phyloP scores from a whole-genome alignment of 2,888 invertebrate genomes.

The Euproctis similis region DNA sequence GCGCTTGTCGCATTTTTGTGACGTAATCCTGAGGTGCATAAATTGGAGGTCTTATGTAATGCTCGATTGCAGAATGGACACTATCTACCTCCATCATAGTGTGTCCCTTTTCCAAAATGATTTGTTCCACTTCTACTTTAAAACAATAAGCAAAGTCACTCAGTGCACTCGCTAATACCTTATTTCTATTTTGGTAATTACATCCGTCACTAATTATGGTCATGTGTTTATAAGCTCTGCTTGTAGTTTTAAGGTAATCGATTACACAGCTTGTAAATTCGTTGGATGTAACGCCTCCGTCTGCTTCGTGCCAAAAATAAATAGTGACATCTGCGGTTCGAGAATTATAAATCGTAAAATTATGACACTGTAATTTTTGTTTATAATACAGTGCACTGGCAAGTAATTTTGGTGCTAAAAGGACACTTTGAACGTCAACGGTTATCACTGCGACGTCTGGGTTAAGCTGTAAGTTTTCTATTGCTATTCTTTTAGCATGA shows the following conservation, averaged over 20 bases:
- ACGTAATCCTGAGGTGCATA: conserved; percentile 4
- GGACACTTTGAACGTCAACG: conserved; percentile 8
- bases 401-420: conserved; percentile 8
- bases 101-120: conserved; percentile 10
- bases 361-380: conserved; percentile 11
- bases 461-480: conserved; percentile 1
- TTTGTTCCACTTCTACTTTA: conserved; percentile 4
- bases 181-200: conserved; percentile 8
- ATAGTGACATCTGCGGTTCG: conserved; percentile 2
- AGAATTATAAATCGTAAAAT: conserved; percentile 5
- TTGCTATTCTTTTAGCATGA: conserved; percentile 4
- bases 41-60: conserved; percentile 3
- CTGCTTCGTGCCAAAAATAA: conserved; percentile 7
- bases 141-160: neutral
- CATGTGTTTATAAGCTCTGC: conserved; percentile 3
- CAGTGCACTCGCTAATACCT: conserved; percentile 2
- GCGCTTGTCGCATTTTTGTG: conserved; percentile 3
- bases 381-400: conserved; percentile 11
- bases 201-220: conserved; percentile 9
- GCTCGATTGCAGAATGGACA: conserved; percentile 7
- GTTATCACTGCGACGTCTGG: conserved; percentile 7
- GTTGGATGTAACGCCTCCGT: conserved; percentile 7
- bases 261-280: conserved; percentile 3
- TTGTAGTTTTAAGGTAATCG: neutral
- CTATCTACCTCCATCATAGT: conserved; percentile 7